Conservation (phyloP, 2,797 vertebrate species). For the Intellagama lesueurii region DNA sequence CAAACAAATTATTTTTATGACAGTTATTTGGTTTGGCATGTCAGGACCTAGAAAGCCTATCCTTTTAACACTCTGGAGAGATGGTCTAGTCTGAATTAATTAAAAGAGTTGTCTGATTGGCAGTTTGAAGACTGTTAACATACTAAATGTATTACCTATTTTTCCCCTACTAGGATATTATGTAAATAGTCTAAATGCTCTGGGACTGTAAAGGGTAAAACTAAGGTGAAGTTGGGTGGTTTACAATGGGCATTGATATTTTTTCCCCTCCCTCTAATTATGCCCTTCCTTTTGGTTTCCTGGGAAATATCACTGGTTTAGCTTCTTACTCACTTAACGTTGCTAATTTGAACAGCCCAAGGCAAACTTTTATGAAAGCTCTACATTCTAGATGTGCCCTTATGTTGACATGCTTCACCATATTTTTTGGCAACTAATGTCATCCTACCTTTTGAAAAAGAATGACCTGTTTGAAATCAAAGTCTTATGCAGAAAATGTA, state of each 20-base stretch:
- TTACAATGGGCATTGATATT: not conserved
- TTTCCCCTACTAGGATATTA: not conserved
- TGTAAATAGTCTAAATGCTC: not conserved
- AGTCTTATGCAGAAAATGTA: not conserved
- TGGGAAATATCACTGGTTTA: not conserved
- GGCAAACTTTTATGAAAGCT: not conserved
- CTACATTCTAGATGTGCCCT: not conserved
- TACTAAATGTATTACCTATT: too few species aligned
- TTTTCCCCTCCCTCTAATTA: not conserved
- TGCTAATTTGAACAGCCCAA: not conserved
- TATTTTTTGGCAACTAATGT: not conserved
- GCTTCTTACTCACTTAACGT: not conserved
- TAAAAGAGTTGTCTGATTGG: not conserved
- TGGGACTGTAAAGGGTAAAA: not conserved
- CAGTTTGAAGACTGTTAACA: too few species aligned
- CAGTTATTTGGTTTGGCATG: slow-evolving; percentile 51
- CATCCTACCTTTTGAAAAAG: not conserved
- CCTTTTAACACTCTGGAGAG: not conserved
- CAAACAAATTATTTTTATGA: slow-evolving; percentile 46
- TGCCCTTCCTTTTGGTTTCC: not conserved
- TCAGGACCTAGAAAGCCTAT: not conserved
- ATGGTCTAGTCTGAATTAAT: not conserved
- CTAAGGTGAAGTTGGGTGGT: not conserved
- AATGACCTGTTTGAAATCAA: not conserved
- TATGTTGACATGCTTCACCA: not conserved